phyloP scores from a whole-genome alignment of 2,113 vertebrate genomes.

The Beaufortia kweichowensis region DNA sequence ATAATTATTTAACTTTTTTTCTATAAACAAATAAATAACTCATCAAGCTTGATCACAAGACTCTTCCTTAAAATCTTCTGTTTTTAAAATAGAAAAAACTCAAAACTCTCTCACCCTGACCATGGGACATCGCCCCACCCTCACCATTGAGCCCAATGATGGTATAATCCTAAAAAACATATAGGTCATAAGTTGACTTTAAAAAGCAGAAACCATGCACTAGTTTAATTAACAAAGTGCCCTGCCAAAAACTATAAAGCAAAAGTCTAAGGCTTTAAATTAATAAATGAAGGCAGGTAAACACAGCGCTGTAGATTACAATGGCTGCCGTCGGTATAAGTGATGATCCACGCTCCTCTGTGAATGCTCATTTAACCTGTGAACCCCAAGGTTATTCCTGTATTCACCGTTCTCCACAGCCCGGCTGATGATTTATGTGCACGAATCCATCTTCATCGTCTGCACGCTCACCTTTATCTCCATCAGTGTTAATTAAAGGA shows the following conservation, averaged over 20 bases:
- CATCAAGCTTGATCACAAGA: too few species aligned
- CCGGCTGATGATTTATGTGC: slow-evolving; percentile 89
- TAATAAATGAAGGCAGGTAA: slow-evolving; percentile 42
- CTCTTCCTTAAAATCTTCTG: too few species aligned
- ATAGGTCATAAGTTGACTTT: neutral
- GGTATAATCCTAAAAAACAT: neutral
- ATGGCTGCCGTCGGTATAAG: slow-evolving; percentile 48
- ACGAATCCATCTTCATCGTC: slow-evolving; percentile 79
- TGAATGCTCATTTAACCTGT: slow-evolving; percentile 82
- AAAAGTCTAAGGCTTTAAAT: slow-evolving; percentile 23
- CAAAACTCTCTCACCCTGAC: too few species aligned
- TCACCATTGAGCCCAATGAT: too few species aligned
- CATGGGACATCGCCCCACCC: too few species aligned
- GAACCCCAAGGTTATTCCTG: slow-evolving; percentile 92
- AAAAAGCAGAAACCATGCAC: slow-evolving; percentile 3
- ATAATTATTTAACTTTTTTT: too few species aligned
- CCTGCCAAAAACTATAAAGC: slow-evolving; percentile 10
- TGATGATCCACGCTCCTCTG: slow-evolving; percentile 64
- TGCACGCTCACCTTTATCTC: slow-evolving; percentile 97
- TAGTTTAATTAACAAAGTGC: slow-evolving; percentile 9
- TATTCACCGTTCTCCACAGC: slow-evolving; percentile 67
- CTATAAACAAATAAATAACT: too few species aligned
- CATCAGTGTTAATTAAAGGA: slow-evolving; percentile 99
- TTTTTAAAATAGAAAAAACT: too few species aligned
- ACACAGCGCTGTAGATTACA: slow-evolving; percentile 33